Conservation (phyloP, 2,888 invertebrate species). For the Andrena flavipes region DNA sequence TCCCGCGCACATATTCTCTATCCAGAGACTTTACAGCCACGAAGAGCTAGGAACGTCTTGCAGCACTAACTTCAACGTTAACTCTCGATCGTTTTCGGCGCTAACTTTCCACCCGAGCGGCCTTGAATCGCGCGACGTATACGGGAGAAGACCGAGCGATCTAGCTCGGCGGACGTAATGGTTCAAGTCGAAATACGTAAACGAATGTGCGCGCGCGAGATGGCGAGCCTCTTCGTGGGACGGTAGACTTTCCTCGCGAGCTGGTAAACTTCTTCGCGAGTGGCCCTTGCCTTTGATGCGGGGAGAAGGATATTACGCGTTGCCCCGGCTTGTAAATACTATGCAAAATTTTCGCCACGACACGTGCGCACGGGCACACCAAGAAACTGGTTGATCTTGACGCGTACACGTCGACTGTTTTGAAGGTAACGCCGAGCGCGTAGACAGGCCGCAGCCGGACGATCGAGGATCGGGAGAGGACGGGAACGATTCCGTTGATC, state of each 20-base stretch:
- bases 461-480: conserved; percentile 43
- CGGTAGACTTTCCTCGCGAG: background rate
- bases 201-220: too few relatives aligned
- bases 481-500: conserved; percentile 22
- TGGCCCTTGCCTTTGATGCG: background rate
- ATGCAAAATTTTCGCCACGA: background rate
- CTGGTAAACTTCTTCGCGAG: conserved; percentile 10
- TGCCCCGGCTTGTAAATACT: background rate
- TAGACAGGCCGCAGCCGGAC: conserved; percentile 39
- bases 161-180: background rate
- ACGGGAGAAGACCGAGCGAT: too few relatives aligned
- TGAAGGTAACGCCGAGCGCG: conserved; percentile 80
- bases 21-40: too few relatives aligned
- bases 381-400: conserved; percentile 18
- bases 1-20: too few relatives aligned
- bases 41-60: too few relatives aligned
- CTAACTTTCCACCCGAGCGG: too few relatives aligned
- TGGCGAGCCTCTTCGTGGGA: background rate
- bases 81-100: too few relatives aligned
- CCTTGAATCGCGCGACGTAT: too few relatives aligned
- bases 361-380: background rate
- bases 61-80: too few relatives aligned
- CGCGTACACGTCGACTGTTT: conserved; percentile 70
- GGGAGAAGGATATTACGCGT: background rate
- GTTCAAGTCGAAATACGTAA: background rate